Percentiles rank a stretch among this genome's conserved stretches.
These are phyloP conservation scores for Empidonax alnorum DNA, from an alignment of 2,113 vertebrate genomes.

Conservation along the genomic window DNA sequence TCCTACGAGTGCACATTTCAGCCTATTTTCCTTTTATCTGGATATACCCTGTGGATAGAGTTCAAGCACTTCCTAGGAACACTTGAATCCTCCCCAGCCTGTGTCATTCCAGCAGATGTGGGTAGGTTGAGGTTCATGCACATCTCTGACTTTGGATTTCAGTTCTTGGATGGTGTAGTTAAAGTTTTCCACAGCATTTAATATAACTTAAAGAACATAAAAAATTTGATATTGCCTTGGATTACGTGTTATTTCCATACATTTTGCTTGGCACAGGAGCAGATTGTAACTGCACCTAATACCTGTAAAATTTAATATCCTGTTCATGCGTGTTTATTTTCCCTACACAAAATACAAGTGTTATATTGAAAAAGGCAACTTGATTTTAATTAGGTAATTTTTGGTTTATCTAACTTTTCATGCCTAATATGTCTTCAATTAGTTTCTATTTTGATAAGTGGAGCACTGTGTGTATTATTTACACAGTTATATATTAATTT, in stretches of 20 bases:
- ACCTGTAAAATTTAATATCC: neutral
- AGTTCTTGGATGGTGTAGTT: neutral
- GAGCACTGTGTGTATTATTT: neutral
- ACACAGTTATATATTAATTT: neutral
- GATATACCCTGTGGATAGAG: conserved; percentile 92
- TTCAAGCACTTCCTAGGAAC: conserved; percentile 76
- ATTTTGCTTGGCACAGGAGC: neutral
- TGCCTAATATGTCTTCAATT: neutral
- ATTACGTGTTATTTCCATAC: neutral
- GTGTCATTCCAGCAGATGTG: conserved; percentile 84
- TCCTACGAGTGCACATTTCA: conserved; percentile 81
- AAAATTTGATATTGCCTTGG: neutral
- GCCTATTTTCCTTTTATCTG: conserved; percentile 82
- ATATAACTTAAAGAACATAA: neutral
- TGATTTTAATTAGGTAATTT: neutral
- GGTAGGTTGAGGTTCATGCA: conserved; percentile 74
- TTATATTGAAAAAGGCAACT: neutral
- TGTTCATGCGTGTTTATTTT: neutral
- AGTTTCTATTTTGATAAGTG: neutral
- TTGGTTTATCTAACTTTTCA: neutral
- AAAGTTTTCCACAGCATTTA: neutral
- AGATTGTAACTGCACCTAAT: neutral
- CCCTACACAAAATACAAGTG: neutral
- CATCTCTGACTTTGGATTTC: neutral
- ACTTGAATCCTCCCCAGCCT: conserved; percentile 81